These are phyloP conservation scores for Dasyurus viverrinus DNA, from an alignment of 2,113 vertebrate species.

Conservation along the genomic window DNA sequence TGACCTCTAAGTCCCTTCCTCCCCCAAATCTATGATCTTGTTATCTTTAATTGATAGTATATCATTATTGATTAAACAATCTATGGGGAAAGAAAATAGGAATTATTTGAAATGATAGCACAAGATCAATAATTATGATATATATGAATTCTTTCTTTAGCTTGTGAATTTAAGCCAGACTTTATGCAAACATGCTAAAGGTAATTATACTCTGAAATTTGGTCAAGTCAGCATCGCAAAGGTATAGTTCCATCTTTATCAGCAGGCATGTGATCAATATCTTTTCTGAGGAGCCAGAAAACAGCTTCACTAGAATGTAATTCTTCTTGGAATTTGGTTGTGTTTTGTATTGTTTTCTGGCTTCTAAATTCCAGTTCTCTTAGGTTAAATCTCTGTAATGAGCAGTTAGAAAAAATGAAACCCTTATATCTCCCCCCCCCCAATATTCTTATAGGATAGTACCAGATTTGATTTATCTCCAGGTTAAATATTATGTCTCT, in stretches of 20 bases:
- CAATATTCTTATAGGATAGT: constrained; percentile 10
- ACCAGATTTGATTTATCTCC: constrained; percentile 74
- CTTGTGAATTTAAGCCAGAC: constrained; percentile 23
- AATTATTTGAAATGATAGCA: constrained; percentile 46
- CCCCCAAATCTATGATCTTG: background rate
- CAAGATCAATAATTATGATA: constrained; percentile 55
- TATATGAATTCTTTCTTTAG: constrained; percentile 62
- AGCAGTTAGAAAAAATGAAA: background rate
- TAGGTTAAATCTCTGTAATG: constrained; percentile 62
- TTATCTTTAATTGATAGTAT: background rate
- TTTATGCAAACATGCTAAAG: constrained; percentile 57
- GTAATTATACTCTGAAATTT: constrained; percentile 50
- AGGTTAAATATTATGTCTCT: constrained; percentile 78
- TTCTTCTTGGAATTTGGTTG: constrained; percentile 32
- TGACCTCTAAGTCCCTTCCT: background rate
- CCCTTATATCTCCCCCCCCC: background rate
- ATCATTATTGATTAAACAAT: constrained; percentile 12
- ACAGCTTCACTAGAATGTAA: constrained; percentile 58
- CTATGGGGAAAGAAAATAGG: background rate
- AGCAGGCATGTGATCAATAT: constrained; percentile 74
- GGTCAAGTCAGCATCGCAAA: constrained; percentile 51
- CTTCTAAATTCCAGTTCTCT: constrained; percentile 56
- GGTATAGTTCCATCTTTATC: constrained; percentile 54
- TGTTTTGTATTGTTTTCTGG: background rate
- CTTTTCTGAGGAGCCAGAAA: constrained; percentile 65